phyloP scores from a whole-genome alignment of 2,797 vertebrate species.

The Lagorchestes hirsutus region DNA sequence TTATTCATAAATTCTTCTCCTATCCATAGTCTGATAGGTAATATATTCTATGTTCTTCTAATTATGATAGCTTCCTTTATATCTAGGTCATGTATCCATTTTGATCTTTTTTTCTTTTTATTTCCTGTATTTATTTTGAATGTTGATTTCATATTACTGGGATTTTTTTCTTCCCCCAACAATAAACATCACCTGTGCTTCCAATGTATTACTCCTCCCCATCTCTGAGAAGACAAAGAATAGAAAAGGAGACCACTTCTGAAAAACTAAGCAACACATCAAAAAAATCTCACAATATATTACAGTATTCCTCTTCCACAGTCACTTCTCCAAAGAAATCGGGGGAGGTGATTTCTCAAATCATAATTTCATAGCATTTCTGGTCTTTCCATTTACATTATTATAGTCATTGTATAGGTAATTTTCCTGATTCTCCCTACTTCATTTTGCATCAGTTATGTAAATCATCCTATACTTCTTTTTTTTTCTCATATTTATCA shows the following conservation, averaged over 20 bases:
- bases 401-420: neutral
- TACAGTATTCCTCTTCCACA: neutral
- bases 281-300: neutral
- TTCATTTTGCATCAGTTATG: neutral
- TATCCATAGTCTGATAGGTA: neutral
- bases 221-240: neutral
- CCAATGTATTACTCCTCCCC: neutral
- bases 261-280: neutral
- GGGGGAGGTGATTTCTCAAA: neutral
- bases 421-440: neutral
- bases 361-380: neutral
- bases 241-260: neutral
- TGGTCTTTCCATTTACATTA: neutral
- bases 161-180: neutral
- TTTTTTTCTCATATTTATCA: neutral
- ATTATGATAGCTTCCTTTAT: neutral
- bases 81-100: neutral
- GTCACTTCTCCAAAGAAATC: neutral
- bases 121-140: neutral
- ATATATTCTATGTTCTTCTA: neutral
- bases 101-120: neutral
- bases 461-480: neutral
- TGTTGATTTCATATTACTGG: neutral
- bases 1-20: neutral
- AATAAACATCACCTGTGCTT: neutral